These are phyloP conservation scores for Eupithecia insigniata DNA, from an alignment of 2,888 invertebrate species.

Conservation along the genomic window DNA sequence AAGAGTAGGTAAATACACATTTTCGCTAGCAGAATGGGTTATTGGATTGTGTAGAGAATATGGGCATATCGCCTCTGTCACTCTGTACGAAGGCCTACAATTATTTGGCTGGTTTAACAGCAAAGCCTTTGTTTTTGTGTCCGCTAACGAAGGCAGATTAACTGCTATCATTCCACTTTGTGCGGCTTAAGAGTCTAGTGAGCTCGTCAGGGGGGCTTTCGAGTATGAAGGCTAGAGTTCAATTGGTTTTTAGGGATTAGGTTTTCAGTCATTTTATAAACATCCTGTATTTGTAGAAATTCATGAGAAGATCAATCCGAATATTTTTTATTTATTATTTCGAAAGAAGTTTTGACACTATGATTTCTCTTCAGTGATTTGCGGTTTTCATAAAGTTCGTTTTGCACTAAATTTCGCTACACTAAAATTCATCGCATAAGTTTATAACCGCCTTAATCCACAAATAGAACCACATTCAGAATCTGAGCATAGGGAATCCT, in stretches of 20 bases:
- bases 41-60: background rate
- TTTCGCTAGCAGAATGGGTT: background rate
- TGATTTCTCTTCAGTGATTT: background rate
- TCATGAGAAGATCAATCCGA: too few relatives aligned
- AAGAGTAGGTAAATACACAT: background rate
- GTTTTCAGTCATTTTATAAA: too few relatives aligned
- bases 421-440: background rate
- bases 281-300: too few relatives aligned
- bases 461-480: conserved; percentile 4
- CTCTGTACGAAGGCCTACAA: conserved; percentile 20
- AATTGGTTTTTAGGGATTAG: too few relatives aligned
- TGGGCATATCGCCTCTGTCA: conserved; percentile 12
- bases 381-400: background rate
- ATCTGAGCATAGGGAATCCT: background rate
- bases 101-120: conserved; percentile 31
- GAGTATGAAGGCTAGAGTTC: background rate
- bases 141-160: conserved; percentile 41
- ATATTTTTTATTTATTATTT: too few relatives aligned
- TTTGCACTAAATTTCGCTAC: background rate
- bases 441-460: background rate
- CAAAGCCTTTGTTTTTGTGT: conserved; percentile 36
- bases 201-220: conserved; percentile 20
- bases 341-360: too few relatives aligned
- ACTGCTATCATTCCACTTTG: conserved; percentile 35
- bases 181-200: conserved; percentile 29